These are phyloP conservation scores for Salminus brasiliensis DNA, from an alignment of 2,113 vertebrate genomes.

Conservation along the genomic window DNA sequence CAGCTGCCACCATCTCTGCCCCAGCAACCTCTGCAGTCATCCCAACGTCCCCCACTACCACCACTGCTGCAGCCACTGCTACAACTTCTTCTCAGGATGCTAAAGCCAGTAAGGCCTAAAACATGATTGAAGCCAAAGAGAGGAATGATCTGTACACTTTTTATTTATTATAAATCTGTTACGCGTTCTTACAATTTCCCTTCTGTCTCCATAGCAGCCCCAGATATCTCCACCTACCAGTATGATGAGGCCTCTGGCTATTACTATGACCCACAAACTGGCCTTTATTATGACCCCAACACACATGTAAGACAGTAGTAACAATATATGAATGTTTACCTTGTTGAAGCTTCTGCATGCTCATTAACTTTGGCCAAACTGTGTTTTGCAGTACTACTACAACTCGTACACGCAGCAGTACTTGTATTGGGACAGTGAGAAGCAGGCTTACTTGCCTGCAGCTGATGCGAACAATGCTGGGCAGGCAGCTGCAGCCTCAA, in stretches of 20 bases:
- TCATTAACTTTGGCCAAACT: neutral
- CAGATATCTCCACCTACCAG: conserved; percentile 94
- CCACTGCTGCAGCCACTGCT: conserved; percentile 54
- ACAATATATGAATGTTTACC: neutral
- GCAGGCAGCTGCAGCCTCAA: neutral
- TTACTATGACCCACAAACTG: conserved; percentile 93
- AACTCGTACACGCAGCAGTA: conserved; percentile 97
- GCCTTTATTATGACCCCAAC: conserved; percentile 95
- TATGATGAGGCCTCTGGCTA: conserved; percentile 97
- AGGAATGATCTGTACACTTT: neutral
- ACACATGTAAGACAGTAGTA: conserved; percentile 82
- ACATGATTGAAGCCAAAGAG: neutral
- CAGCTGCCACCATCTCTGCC: conserved; percentile 38
- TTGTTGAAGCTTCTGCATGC: neutral
- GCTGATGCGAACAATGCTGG: conserved; percentile 31
- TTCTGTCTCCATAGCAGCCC: conserved; percentile 82
- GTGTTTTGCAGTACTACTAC: conserved; percentile 90
- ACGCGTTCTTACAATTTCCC: too few relatives aligned
- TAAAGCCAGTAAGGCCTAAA: conserved; percentile 32
- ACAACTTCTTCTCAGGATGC: conserved; percentile 27
- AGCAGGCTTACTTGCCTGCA: conserved; percentile 91
- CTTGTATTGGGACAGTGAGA: conserved; percentile 96
- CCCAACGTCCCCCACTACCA: conserved; percentile 41
- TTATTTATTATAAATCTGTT: neutral
- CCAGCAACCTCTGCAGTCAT: conserved; percentile 43